Base-by-base conservation (phyloP, 2,113 vertebrate species). In the Apodemus sylvaticus region DNA sequence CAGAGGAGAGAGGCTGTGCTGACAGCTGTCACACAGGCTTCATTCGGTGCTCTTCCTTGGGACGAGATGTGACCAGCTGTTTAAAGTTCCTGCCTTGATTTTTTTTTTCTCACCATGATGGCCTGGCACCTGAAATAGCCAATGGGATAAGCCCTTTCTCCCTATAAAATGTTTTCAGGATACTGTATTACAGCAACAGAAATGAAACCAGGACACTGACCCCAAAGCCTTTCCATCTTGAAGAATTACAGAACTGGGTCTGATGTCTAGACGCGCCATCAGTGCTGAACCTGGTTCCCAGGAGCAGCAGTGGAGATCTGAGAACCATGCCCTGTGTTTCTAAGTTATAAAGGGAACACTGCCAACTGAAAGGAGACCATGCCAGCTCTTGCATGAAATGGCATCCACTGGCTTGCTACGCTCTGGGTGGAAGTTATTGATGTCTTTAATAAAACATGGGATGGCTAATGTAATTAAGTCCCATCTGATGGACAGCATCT, bases 391-490 rank as follows among this genome's bases (percentile, higher is more conserved):
- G 89, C 89, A 68, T 48, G 36, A 86, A 94, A 92, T 62, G 36
- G 78, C 77, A 81, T 66, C n/a, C 3, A 45, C 66, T 74, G 53
- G 29, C 22, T 86, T 76, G 85, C 79, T 48, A 86, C 31, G 88
- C 87, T 82, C 82, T 26, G 60, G 78, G 14, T 19, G 68, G 70
- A n/a, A 88, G 86, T 96, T 95, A 95, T 78, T 60, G 73, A 94
- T 91, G 89, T 74, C 86, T 94, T 95, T 93, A 96, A 96, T 93
- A 96, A 97, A 89, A 92, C 71, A 77, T 42, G 34, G 51, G 29
- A 62, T 71, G 70, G 14, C 55, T 77, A 26, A 82, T n/a, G 60
- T 31, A 86, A 73, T 78, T 92, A 88, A 95, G 70, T n/a, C 68
- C 85, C 39, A 39, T 64, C 48, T 93, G 96, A 87, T 66, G 88